Percentiles rank a stretch among this genome's conserved stretches.
These are phyloP conservation scores for Tetrax tetrax DNA, from an alignment of 2,113 vertebrate species.

Conservation along the genomic window DNA sequence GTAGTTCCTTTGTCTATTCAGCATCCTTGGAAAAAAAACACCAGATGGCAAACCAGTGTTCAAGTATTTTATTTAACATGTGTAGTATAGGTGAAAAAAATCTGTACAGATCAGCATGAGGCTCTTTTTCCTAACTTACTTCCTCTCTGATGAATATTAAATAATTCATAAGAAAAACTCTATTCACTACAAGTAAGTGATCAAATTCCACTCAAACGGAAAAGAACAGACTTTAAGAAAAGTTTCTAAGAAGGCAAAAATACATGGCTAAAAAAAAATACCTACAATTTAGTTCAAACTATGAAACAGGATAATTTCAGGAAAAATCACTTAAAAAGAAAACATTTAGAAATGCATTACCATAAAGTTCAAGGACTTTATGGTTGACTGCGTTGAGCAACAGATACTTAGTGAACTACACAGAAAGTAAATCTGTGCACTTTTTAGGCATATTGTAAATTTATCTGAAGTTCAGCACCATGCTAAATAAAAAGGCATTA, in stretches of 20 bases:
- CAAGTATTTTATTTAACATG: slow-evolving; percentile 42
- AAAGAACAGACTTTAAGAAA: neutral
- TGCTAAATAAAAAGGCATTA: neutral
- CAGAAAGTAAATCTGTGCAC: neutral
- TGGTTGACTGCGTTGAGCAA: neutral
- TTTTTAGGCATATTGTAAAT: neutral
- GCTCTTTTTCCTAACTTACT: slow-evolving; percentile 1
- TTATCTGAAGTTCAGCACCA: neutral
- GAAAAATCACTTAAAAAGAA: slow-evolving; percentile 10
- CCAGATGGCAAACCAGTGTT: slow-evolving; percentile 73
- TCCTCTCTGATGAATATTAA: slow-evolving; percentile 34
- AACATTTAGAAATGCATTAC: neutral
- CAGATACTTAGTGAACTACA: neutral
- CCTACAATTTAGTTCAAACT: neutral
- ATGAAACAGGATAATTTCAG: neutral
- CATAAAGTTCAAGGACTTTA: neutral
- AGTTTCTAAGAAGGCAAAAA: neutral
- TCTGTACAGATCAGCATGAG: neutral
- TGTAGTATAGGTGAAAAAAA: neutral
- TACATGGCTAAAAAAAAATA: neutral
- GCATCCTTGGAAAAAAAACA: slow-evolving; percentile 43
- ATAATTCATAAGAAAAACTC: slow-evolving; percentile 15
- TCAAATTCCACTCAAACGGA: neutral
- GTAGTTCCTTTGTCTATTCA: slow-evolving; percentile 40
- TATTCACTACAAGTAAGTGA: neutral